phyloP scores from a whole-genome alignment of 2,113 vertebrate genomes.

The Calyptommatus sinebrachiatus region DNA sequence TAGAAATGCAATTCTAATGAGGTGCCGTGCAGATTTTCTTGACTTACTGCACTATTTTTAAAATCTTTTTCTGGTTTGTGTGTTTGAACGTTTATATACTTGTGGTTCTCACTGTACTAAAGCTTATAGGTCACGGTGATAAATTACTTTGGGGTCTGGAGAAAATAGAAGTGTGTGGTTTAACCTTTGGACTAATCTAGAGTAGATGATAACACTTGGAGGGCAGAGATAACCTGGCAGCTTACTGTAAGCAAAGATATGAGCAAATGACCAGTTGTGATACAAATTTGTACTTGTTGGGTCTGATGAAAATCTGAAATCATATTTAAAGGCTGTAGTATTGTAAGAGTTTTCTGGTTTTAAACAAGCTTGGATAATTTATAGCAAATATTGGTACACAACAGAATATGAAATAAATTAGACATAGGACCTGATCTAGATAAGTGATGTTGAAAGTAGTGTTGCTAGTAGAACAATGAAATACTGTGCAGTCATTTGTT shows the following conservation, averaged over 20 bases:
- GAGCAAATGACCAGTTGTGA: slow-evolving; percentile 6
- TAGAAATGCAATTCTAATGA: slow-evolving; percentile 17
- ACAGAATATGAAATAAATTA: not conserved
- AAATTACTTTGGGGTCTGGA: not conserved
- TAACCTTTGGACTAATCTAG: not conserved
- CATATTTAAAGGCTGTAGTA: not conserved
- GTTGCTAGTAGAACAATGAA: not conserved
- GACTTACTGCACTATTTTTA: not conserved
- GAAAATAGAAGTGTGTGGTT: slow-evolving; percentile 10
- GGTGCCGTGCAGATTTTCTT: not conserved
- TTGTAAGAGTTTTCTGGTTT: slow-evolving; percentile 10
- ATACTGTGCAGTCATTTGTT: too few species aligned
- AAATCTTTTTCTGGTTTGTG: not conserved
- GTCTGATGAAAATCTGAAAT: slow-evolving; percentile 20
- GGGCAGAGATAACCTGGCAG: not conserved
- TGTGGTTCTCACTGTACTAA: not conserved
- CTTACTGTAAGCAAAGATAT: not conserved
- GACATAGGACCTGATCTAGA: not conserved
- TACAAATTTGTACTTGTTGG: not conserved
- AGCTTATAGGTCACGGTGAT: not conserved
- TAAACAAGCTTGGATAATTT: not conserved
- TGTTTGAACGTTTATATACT: not conserved
- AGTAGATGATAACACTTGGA: not conserved
- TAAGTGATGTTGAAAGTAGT: not conserved
- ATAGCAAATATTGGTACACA: not conserved